Conservation (phyloP, 2,888 invertebrate species). For the Bombylius discolor region DNA sequence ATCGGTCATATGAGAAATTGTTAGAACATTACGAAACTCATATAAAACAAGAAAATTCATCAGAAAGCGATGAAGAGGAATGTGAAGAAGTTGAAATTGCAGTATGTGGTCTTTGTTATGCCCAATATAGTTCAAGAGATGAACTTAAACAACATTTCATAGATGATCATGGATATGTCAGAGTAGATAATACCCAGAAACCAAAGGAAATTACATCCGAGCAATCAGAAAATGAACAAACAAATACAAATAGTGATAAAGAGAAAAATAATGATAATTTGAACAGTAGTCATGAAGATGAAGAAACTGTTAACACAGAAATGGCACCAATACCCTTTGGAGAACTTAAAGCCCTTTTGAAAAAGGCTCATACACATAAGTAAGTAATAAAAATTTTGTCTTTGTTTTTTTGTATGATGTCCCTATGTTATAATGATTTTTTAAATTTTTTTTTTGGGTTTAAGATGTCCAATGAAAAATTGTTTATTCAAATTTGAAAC, state of each 20-base stretch:
- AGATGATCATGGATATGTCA: conserved; percentile 24
- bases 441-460: conserved; percentile 4
- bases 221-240: too few relatives aligned
- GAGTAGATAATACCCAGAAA: neutral
- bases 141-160: conserved; percentile 31
- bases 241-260: conserved; percentile 5
- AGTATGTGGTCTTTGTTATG: conserved; percentile 23
- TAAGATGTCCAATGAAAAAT: conserved; percentile 41
- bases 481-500: conserved; percentile 44
- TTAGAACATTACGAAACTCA: conserved; percentile 13
- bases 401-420: too few relatives aligned
- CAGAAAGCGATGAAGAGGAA: neutral
- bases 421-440: neutral
- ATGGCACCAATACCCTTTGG: conserved; percentile 11
- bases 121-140: conserved; percentile 22
- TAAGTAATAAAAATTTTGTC: neutral
- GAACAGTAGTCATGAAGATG: neutral
- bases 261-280: neutral
- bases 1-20: conserved; percentile 7
- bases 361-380: conserved; percentile 1
- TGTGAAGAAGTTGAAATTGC: conserved; percentile 6
- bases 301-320: neutral
- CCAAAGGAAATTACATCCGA: too few relatives aligned
- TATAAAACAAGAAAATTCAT: neutral
- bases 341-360: conserved; percentile 9